Conservation (phyloP, 2,113 vertebrate species). For the Colistium nudipinnis region DNA sequence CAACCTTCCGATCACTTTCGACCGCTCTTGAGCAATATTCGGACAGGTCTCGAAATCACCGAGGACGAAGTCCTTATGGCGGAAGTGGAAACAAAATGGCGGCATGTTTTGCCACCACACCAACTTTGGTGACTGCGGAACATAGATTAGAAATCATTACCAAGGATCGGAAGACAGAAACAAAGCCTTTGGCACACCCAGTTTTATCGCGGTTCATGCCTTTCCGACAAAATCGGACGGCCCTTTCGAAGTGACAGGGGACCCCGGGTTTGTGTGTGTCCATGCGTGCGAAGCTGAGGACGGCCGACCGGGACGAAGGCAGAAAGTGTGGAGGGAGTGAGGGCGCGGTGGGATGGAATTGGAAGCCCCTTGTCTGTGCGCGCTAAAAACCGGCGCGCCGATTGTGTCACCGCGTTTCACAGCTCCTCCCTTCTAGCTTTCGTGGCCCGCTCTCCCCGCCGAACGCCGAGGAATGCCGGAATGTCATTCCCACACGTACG, state of each 20-base stretch:
- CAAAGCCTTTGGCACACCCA: too few species aligned
- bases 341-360: constrained; percentile 69
- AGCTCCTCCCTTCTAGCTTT: constrained; percentile 64
- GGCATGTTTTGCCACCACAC: not conserved
- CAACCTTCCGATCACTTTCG: not conserved
- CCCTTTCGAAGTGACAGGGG: too few species aligned
- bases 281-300: too few species aligned
- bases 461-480: constrained; percentile 72
- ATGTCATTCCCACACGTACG: constrained; percentile 51
- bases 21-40: not conserved
- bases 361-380: constrained; percentile 58
- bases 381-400: constrained; percentile 60
- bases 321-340: too few species aligned
- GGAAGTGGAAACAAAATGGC: not conserved
- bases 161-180: not conserved
- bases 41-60: too few species aligned
- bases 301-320: too few species aligned
- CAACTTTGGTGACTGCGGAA: not conserved
- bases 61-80: not conserved
- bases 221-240: too few species aligned
- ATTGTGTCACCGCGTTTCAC: constrained; percentile 70
- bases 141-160: not conserved
- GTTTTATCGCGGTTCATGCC: too few species aligned
- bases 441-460: constrained; percentile 63
- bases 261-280: too few species aligned